Base-by-base conservation (phyloP, 2,797 vertebrate genomes). In the Sebastes melanostomus region DNA sequence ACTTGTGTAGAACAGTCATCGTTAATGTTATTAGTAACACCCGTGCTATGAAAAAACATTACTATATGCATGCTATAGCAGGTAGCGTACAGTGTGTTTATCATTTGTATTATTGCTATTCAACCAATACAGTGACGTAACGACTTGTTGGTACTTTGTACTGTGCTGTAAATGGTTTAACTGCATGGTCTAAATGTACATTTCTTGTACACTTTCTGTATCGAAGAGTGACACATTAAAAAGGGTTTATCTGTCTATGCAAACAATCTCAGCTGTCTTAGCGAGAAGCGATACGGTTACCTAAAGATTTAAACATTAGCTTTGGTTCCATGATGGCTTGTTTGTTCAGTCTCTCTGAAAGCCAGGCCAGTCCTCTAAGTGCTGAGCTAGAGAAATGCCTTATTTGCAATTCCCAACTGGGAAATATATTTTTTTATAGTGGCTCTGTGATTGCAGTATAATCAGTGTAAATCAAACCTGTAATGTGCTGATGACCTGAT, bases 391-490 rank as follows among this genome's bases (percentile, higher is more conserved):
- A 75, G 38, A 72, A 72, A 70, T 68, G 18, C 13, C 25, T 86
- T 4, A 60, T 83, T 78, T 80, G 66, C 58, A 56, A 65, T 76
- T 67, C 71, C 78, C 67, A 69, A 32, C 12, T 46, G 73, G 66
- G 60, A 61, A 18, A 72, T 75, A 65, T 42, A 42, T 18, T 7
- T 78, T 78, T 76, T 42, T 66, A 60, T 71, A 22, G 38, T 30
- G 52, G 27, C 25, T 62, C 58, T 42, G 56, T 66, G 32, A 60
- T 67, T 50, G 58, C 56, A 27, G 25, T 50, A 20, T 75, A 59
- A 79, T 88, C 60, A 81, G 32, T 65, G 38, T 81, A 71, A 84
- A 88, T 88, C 22, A 83, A 75, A 55, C 14, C 65, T 54, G 24
- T 30, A 58, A 27, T 22, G 50, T 25, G 58, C n/a, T 42, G 24